Conservation (phyloP, 2,888 invertebrate species). For the Nineta flava region DNA sequence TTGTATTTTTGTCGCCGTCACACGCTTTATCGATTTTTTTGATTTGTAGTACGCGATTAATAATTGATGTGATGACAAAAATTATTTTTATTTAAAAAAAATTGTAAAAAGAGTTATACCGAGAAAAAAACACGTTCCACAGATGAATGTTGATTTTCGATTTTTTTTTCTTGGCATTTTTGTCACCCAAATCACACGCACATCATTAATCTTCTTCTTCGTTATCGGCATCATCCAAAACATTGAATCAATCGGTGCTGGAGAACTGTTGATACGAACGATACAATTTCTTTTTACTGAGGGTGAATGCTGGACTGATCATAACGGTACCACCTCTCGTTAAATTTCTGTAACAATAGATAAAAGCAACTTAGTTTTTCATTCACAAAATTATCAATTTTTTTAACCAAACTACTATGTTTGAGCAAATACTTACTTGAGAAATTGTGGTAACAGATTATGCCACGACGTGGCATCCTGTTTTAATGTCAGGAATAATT, state of each 20-base stretch:
- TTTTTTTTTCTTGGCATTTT: constrained; percentile 1
- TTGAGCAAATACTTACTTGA: constrained; percentile 73
- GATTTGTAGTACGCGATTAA: no score
- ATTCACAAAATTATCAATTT: not conserved
- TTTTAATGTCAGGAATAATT: constrained; percentile 73
- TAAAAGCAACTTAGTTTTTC: not conserved
- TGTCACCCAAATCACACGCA: no score
- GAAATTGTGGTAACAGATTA: constrained; percentile 71
- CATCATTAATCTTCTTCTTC: no score
- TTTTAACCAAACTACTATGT: not conserved
- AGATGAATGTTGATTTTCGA: constrained; percentile 16
- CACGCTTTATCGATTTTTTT: no score
- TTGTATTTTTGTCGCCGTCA: no score
- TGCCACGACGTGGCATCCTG: constrained; percentile 80
- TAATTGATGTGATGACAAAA: not conserved
- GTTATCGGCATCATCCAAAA: no score
- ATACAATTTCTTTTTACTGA: constrained; percentile 86
- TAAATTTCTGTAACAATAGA: constrained; percentile 48
- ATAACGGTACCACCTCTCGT: constrained; percentile 75
- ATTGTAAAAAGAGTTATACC: not conserved
- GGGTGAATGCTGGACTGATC: constrained; percentile 74
- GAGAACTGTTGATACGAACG: constrained; percentile 44
- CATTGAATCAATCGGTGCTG: no score
- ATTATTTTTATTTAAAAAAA: not conserved
- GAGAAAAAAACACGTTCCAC: not conserved